phyloP scores from a whole-genome alignment of 2,113 vertebrate species.

The Turnix velox region DNA sequence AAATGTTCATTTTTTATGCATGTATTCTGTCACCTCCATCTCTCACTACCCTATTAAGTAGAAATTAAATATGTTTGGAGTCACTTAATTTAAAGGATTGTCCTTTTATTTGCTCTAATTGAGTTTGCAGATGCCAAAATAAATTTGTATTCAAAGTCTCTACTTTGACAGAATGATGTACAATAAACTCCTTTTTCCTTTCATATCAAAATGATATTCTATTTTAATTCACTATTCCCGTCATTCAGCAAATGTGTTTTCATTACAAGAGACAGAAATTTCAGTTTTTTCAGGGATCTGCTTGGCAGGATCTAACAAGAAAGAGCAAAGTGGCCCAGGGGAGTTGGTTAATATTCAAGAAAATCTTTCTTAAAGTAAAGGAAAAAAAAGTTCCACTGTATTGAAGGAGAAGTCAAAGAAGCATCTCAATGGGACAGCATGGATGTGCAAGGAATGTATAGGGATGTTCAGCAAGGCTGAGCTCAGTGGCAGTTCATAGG shows the following conservation, averaged over 20 bases:
- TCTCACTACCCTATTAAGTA: neutral
- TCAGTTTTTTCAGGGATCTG: neutral
- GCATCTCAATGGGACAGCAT: neutral
- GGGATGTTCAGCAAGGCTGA: neutral
- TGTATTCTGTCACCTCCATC: neutral
- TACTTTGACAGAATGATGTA: neutral
- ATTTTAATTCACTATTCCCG: neutral
- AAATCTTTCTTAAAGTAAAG: neutral
- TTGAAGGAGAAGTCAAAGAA: neutral
- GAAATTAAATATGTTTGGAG: slow-evolving; percentile 24
- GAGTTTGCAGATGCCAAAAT: neutral
- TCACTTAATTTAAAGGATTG: neutral
- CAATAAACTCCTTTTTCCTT: neutral
- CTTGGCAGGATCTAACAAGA: neutral
- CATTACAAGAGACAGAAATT: neutral
- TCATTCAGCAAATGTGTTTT: neutral
- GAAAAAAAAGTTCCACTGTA: accelerated
- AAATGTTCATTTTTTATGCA: neutral
- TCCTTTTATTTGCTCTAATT: slow-evolving; percentile 1
- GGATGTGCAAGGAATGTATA: neutral
- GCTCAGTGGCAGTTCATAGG: neutral
- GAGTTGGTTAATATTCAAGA: neutral
- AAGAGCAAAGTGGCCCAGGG: neutral
- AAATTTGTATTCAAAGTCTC: neutral
- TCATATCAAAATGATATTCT: neutral